Base-by-base conservation (phyloP, 2,113 vertebrate genomes). In the Microcebus lehilahytsara region DNA sequence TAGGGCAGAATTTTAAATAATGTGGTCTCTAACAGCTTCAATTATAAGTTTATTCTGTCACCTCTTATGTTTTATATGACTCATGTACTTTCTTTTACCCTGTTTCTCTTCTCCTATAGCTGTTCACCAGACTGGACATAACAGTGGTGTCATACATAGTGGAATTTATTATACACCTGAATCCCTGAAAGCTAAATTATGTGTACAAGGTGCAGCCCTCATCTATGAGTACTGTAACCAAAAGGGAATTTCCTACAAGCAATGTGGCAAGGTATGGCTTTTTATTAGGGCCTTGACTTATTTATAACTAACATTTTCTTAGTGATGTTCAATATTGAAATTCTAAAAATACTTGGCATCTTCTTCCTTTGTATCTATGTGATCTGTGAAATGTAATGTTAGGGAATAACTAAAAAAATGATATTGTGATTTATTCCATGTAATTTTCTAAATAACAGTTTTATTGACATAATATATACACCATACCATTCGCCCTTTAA, bases 131-230 rank as follows among this genome's bases (percentile, higher is more conserved):
- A 99, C 99, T 22, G 99, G 99, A 16, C 99, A 99, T 96, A 99
- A 99, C 99, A 99, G 99, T 42, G 99, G 99, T 1, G 99, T 99
- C 93, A 99, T 99, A 98, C 99, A 99, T 98, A 99, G 99, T 9
- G 99, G 99, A 9, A 99, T 99, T 97, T 99, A 99, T 98, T 99
- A 99, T 98, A 99, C 98, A 0, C 99, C 99, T 0, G 99, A 99
- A 1, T 99, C 99, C 23, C 99, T 99, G 96, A 99, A 99, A 97
- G 99, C 99, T 49, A 99, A 98, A 49, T 98, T 99, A 74, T 99
- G 99, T 90, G 99, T 99, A 91, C 98, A 99, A 40, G 99, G 99
- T 5, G 98, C 99, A 67, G 98, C 98, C 9, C 98, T 99, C 46
- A 99, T 99, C 96, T 99, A 99, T 85, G 92, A 99, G 27, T 99